phyloP scores from a whole-genome alignment of 2,888 invertebrate genomes.

The Platerodrilus igneus region DNA sequence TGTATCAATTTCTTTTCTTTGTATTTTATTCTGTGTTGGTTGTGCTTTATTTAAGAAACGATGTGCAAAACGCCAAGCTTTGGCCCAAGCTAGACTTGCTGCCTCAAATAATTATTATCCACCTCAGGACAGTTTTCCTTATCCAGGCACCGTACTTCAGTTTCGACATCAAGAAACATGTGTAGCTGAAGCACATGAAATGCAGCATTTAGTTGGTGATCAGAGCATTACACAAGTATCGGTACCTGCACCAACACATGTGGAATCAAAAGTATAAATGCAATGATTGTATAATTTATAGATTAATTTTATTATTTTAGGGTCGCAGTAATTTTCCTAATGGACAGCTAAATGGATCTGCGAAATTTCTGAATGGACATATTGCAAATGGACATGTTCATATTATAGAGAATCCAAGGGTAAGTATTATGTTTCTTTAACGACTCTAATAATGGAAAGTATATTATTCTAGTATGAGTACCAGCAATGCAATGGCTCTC shows the following conservation, averaged over 20 bases:
- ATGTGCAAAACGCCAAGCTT: slow-evolving; percentile 38
- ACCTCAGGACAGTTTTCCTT: slow-evolving; percentile 12
- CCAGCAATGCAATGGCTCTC: slow-evolving; percentile 30
- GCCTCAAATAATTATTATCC: slow-evolving; percentile 37
- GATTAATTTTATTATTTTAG: slow-evolving; percentile 31
- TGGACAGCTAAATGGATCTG: slow-evolving; percentile 50
- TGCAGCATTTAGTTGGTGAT: slow-evolving; percentile 43
- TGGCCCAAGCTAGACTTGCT: slow-evolving; percentile 31
- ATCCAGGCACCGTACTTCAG: slow-evolving; percentile 29
- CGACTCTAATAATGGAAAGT: too few relatives aligned
- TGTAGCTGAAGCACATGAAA: slow-evolving; percentile 41
- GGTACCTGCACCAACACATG: slow-evolving; percentile 39
- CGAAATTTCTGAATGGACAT: slow-evolving; percentile 49
- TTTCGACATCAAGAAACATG: slow-evolving; percentile 36
- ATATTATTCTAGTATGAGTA: slow-evolving; percentile 19
- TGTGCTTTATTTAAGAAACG: slow-evolving; percentile 50
- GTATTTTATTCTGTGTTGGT: slow-evolving; percentile 46
- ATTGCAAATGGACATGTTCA: slow-evolving; percentile 58
- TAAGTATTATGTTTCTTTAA: slow-evolving; percentile 38
- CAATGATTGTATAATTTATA: slow-evolving; percentile 21
- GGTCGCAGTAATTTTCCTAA: slow-evolving; percentile 50
- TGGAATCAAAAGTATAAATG: slow-evolving; percentile 55
- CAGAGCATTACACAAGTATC: slow-evolving; percentile 41
- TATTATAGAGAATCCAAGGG: slow-evolving; percentile 67
- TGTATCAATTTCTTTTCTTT: slow-evolving; percentile 47